Evolutionary conservation across 2,113 vertebrate genomes (phyloP), one percentile per base, ranked within the genome.

Genomic region (Etheostoma spectabile): DNA sequence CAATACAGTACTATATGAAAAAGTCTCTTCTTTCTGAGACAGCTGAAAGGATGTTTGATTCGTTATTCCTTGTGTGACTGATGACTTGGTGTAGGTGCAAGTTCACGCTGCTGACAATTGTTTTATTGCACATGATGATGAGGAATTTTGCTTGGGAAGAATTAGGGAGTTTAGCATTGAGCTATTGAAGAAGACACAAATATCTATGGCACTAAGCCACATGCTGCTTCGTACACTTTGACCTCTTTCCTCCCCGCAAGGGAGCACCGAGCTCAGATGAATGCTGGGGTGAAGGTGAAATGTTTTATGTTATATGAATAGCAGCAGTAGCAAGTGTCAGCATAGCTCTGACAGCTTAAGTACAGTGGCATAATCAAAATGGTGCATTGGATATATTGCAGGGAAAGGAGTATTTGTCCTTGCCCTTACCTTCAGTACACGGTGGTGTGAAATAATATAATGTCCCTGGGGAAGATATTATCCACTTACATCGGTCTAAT

Each of bases 111-210:
- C 60, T 46, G 42, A 74, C n/a, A 21, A 0, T 67, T 12, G n/a
- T 45, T 66, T 21, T 8, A 10, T 19, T 61, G 19, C 33, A 16
- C 38, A 76, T 6, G 5, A 74, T 68, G 21, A 66, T 24, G 30
- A 71, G 19, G 42, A 69, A 11, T 55, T 61, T 45, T 8, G 55
- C n/a, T 30, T 24, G 2, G 48, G 24, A 35, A 30, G 19, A 55
- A 53, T 33, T 30, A 0, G 10, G 62, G 11, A 82, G 66, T 56
- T 75, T 62, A 53, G 53, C 22, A n/a, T 66, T 76, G 79, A 82
- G 81, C 68, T 38, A 64, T 8, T 11, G 55, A 7, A 30, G 15
- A 53, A 68, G 71, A 42, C n/a, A 49, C 22, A 53, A 16, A 53
- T 62, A 19, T 73, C 15, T 51, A 42, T 70, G 24, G 38, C 21